Base-by-base conservation (phyloP, 2,113 vertebrate species). In the Paedocypris sp. region DNA sequence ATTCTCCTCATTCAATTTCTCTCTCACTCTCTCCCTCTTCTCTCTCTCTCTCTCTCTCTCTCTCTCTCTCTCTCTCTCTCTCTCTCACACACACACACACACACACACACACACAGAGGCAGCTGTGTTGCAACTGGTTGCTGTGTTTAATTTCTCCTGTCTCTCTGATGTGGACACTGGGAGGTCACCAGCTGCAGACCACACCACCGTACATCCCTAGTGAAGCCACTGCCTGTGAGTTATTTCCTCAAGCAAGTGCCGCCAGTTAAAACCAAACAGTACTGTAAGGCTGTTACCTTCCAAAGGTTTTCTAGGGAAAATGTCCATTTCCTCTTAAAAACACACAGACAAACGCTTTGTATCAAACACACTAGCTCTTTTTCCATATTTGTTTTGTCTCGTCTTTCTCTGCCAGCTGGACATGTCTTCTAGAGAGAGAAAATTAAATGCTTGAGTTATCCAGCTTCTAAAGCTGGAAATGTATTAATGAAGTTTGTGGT, bases 131-230 rank as follows among this genome's bases (percentile, higher is more conserved):
- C 31, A 41, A 41, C 50, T 56, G 51, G 38, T 31, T 28, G 41
- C 47, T 29, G 45, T 64, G 50, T 56, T 56, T 62, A 48, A 62
- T 62, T 43, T 36, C 50, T 64, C 46, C 62, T 50, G 39, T 50
- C 42, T 46, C 62, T 35, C 62, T 33, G 31, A 43, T 33, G 60
- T n/a, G 28, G 60, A 46, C 12, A 35, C 41, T 64, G 51, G 54
- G 45, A 53, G 52, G 39, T 48, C 49, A 32, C 48, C 54, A 69
- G 61, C 61, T 69, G 61, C 32, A 60, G 62, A 62, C 47, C 46
- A 53, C 52, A 59, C 39, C 12, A 32, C 48, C 52, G 69, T 58
- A 18, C 36, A 33, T 29, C 67, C 18, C 19, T 22, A 36, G 57
- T 59, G 38, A 47, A 6, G 10, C 9, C 19, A 3, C 26, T 53